Conservation (phyloP, 2,888 invertebrate species). For the Cerceris ruficornis region DNA sequence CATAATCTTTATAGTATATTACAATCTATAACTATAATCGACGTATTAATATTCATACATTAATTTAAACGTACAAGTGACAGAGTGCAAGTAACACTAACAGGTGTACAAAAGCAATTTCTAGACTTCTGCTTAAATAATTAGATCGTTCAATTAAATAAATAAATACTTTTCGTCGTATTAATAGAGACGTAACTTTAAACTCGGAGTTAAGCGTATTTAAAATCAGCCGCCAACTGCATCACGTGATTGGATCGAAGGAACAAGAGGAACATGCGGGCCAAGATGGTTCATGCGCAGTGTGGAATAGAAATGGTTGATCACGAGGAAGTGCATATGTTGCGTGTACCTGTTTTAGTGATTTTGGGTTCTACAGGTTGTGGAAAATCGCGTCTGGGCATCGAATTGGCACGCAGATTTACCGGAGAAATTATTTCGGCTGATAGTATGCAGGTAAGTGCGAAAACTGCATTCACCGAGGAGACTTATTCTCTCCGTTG, state of each 20-base stretch:
- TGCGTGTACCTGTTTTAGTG: slow-evolving; percentile 89
- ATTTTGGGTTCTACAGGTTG: slow-evolving; percentile 98
- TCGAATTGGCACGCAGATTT: slow-evolving; percentile 94
- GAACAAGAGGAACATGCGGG: slow-evolving; percentile 19
- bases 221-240: slow-evolving; percentile 45
- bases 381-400: slow-evolving; percentile 97
- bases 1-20: too few relatives aligned
- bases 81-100: too few relatives aligned
- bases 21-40: too few relatives aligned
- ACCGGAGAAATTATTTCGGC: slow-evolving; percentile 97
- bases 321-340: slow-evolving; percentile 75
- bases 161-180: not conserved
- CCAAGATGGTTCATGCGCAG: slow-evolving; percentile 54
- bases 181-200: not conserved
- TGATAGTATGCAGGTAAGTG: slow-evolving; percentile 97
- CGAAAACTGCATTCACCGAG: not conserved
- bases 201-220: slow-evolving; percentile 16
- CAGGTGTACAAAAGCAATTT: too few relatives aligned
- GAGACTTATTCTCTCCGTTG: not conserved
- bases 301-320: slow-evolving; percentile 32
- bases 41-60: too few relatives aligned
- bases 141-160: not conserved
- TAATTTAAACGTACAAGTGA: too few relatives aligned
- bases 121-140: too few relatives aligned
- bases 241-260: slow-evolving; percentile 3